Evolutionary conservation across 2,888 invertebrate species (phyloP), one percentile per base, ranked within the genome.

Genomic region (Drosophila kambysellisi): DNA sequence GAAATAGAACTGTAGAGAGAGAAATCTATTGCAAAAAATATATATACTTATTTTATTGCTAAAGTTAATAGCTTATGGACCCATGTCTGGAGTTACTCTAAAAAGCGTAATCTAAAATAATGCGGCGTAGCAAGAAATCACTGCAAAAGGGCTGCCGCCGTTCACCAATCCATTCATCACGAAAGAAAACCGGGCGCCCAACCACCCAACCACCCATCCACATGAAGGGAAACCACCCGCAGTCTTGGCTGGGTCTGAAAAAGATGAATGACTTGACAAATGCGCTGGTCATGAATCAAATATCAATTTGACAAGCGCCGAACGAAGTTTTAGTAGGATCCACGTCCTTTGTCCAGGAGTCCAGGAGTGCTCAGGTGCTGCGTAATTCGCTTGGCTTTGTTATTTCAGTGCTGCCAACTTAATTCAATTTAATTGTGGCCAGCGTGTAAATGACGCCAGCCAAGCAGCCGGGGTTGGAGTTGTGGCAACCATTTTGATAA

Each of bases 221-320:
- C 41, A 29, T 8, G 12, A 4, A 12, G 39, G 33, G 7, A 39
- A n/a, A n/a, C 51, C 54, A 60, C 53, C 50, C 58, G 50, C 41
- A 15, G 62, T 32, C 39, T 37, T 62, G 59, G 63, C 33, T 63
- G 48, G 66, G 46, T 70, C 70, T 78, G 83, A 79, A 68, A 86
- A 91, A 90, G 91, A 91, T 91, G 91, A 91, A 91, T 90, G 91
- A 91, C 88, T 89, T 91, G 87, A 90, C 90, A 90, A 90, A 89
- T 91, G 89, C 79, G 80, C 78, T 83, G 88, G 91, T 91, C 91
- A 91, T 91, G 91, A 88, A 91, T 91, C 91, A 91, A 91, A 91
- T 89, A 91, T 90, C 91, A 91, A 91, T 91, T 91, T 90, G 89
- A 91, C 91, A 84, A 85, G 85, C 85, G 80, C 70, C 74, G 76